Conservation (phyloP, 2,113 vertebrate species). For the Pomatorhinus ruficollis region DNA sequence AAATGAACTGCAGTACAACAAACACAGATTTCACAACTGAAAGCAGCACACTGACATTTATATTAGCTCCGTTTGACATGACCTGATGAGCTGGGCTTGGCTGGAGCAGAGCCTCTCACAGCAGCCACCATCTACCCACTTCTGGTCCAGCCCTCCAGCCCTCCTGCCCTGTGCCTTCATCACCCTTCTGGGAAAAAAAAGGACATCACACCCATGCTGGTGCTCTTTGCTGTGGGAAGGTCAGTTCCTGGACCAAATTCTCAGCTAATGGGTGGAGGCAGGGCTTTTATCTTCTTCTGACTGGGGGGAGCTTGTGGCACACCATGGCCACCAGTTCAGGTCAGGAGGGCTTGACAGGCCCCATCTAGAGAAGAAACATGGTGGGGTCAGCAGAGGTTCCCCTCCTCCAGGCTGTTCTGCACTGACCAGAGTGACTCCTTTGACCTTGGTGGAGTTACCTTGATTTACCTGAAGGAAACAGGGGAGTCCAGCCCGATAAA, state of each 20-base stretch:
- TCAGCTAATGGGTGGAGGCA: not conserved
- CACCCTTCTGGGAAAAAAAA: not conserved
- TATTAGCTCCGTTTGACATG: constrained; percentile 65
- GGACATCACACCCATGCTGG: not conserved
- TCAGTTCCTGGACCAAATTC: not conserved
- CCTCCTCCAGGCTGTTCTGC: not conserved
- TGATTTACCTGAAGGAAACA: not conserved
- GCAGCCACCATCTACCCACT: not conserved
- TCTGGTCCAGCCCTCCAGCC: not conserved
- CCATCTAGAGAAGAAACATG: not conserved
- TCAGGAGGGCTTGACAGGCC: not conserved
- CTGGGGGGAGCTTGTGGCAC: not conserved
- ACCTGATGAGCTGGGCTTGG: constrained; percentile 15
- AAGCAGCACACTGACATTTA: constrained; percentile 65
- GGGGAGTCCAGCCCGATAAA: not conserved
- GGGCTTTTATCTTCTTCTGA: not conserved
- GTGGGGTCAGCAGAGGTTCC: not conserved
- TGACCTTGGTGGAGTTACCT: not conserved
- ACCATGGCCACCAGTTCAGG: not conserved
- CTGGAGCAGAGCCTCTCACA: not conserved
- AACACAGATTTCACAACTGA: constrained; percentile 63
- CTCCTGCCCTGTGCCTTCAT: not conserved
- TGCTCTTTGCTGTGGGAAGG: not conserved
- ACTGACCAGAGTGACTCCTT: not conserved
- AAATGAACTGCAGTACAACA: constrained; percentile 61